Evolutionary conservation across 2,113 vertebrate genomes (phyloP).

Genomic region (Pipra filicauda): DNA sequence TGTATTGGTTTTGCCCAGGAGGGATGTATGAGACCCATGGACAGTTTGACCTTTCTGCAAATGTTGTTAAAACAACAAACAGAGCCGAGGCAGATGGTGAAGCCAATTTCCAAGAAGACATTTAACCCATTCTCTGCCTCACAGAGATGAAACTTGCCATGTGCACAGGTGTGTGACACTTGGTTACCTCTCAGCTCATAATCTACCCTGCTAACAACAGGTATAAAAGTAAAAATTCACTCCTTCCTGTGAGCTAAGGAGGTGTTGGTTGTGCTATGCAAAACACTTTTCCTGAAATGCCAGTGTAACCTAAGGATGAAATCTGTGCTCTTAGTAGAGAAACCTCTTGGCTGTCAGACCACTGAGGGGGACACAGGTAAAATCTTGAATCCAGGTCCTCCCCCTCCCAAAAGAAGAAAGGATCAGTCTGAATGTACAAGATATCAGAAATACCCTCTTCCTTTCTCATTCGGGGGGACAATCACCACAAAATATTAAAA

Average conservation of each 20-base stretch:
- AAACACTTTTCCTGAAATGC: neutral
- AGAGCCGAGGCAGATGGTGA: neutral
- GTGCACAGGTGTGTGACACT: neutral
- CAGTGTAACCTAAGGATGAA: neutral
- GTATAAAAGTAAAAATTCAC: neutral
- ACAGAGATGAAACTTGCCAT: neutral
- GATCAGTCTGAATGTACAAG: rapidly evolving
- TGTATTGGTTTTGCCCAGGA: neutral
- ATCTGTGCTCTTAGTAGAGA: neutral
- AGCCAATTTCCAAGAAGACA: neutral
- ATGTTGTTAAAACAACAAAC: slow-evolving; percentile 18
- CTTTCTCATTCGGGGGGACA: neutral
- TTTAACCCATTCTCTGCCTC: neutral
- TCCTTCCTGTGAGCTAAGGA: neutral
- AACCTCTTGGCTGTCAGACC: neutral
- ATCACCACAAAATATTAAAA: neutral
- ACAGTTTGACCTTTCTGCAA: slow-evolving; percentile 43
- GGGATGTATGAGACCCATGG: neutral
- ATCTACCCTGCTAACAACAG: neutral
- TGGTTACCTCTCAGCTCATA: neutral
- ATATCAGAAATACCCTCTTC: neutral
- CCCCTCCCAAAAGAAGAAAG: neutral
- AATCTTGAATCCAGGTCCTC: neutral
- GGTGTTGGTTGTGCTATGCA: neutral
- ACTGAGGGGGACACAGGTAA: neutral